Percentiles rank a stretch among this genome's conserved stretches.
These are phyloP conservation scores for Drosophila basisetae DNA, from an alignment of 2,888 invertebrate species.

Conservation along the genomic window DNA sequence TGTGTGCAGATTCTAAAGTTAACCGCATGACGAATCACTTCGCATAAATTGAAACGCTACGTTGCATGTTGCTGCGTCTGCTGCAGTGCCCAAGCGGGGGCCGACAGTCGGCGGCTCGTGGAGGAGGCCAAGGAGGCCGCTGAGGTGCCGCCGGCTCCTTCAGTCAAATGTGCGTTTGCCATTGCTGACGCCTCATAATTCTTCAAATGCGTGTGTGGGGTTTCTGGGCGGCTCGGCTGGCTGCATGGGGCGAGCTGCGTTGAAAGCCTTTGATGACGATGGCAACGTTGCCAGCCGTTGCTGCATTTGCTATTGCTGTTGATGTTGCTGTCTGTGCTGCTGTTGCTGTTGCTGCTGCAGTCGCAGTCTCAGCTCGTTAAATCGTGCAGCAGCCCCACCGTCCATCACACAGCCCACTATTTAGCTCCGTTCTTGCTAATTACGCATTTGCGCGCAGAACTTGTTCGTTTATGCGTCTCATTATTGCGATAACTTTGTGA, in stretches of 20 bases:
- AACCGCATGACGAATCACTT: conserved; percentile 81
- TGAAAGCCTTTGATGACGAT: conserved; percentile 66
- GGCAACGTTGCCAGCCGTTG: conserved; percentile 12
- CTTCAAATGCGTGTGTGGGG: conserved; percentile 77
- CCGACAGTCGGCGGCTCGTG: neutral
- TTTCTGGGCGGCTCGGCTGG: conserved; percentile 50
- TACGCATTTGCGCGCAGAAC: conserved; percentile 62
- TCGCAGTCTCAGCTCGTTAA: conserved; percentile 71
- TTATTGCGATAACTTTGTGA: neutral
- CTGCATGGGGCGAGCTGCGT: conserved; percentile 57
- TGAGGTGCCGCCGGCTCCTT: conserved; percentile 59
- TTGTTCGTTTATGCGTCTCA: conserved; percentile 38
- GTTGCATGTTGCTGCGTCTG: conserved; percentile 72
- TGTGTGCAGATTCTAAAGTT: conserved; percentile 79
- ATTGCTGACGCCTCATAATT: conserved; percentile 73
- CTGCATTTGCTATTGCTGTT: conserved; percentile 4
- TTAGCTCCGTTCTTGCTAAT: conserved; percentile 73
- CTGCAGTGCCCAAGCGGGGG: conserved; percentile 46
- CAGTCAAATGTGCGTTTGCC: conserved; percentile 71
- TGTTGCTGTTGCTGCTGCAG: conserved; percentile 25
- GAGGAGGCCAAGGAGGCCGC: neutral
- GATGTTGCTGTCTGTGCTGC: conserved; percentile 11
- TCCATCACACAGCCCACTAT: conserved; percentile 43
- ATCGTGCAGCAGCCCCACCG: conserved; percentile 52
- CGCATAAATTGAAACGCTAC: conserved; percentile 81